A percentile compares a stretch with the other conserved stretches of the same genome.
Evolutionary conservation across 2,797 vertebrate species (phyloP).

Genomic region (Hemibagrus guttatus): DNA sequence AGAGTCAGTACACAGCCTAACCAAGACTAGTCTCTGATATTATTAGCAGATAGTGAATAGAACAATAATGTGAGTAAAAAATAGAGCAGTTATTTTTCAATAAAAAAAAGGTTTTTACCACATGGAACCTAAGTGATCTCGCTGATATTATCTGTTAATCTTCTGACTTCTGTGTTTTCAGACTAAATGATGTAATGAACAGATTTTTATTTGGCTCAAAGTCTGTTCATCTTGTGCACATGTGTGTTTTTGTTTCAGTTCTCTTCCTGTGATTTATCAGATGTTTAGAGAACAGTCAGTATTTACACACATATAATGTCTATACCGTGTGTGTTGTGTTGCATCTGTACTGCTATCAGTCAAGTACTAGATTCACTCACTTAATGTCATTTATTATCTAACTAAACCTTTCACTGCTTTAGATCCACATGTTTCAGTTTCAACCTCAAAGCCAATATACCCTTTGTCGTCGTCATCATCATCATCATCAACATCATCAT

Average conservation of each 20-base stretch:
- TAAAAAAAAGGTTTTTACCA: not conserved
- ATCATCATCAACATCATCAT: not conserved
- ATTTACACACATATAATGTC: not conserved
- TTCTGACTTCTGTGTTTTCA: not conserved
- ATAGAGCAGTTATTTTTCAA: not conserved
- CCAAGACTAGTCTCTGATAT: not conserved
- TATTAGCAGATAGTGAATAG: not conserved
- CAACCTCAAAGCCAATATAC: not conserved
- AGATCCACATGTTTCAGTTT: not conserved
- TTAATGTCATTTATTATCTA: not conserved
- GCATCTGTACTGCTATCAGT: not conserved
- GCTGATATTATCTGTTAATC: not conserved
- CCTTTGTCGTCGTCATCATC: not conserved
- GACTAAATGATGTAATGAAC: not conserved
- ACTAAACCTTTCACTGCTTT: not conserved
- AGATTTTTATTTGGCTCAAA: not conserved
- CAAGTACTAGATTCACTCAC: not conserved
- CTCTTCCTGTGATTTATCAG: not conserved
- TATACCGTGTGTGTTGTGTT: not conserved
- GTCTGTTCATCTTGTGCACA: not conserved
- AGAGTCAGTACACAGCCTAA: not conserved
- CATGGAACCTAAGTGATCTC: not conserved
- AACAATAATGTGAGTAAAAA: not conserved
- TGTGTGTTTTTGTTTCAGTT: not conserved
- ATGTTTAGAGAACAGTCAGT: no score